Conservation (phyloP, 2,113 vertebrate genomes). For the Gavialis gangeticus region DNA sequence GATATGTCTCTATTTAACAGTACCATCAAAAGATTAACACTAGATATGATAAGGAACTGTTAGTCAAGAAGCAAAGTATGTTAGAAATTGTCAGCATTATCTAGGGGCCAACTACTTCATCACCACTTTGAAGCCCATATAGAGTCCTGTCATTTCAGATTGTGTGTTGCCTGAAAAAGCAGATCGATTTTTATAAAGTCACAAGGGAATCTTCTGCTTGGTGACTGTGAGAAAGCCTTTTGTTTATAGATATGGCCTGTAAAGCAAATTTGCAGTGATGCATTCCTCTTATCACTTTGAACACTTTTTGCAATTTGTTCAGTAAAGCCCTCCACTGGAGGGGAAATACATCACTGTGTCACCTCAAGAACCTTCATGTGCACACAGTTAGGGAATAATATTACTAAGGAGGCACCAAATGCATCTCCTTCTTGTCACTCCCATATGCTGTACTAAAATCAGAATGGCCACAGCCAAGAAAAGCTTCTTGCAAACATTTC, state of each 20-base stretch:
- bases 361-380: not conserved
- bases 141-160: not conserved
- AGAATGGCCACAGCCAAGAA: not conserved
- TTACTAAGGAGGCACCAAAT: not conserved
- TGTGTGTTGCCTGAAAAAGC: not conserved
- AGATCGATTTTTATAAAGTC: conserved; percentile 44
- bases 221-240: not conserved
- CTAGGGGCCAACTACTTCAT: not conserved
- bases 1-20: not conserved
- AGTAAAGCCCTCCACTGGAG: conserved; percentile 8
- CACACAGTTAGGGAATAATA: not conserved
- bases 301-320: not conserved
- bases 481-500: not conserved
- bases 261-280: conserved; percentile 36
- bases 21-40: not conserved
- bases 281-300: conserved; percentile 29
- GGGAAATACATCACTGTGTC: not conserved
- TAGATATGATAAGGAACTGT: not conserved
- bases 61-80: not conserved
- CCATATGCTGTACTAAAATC: not conserved
- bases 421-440: not conserved
- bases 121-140: not conserved
- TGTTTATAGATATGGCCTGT: conserved; percentile 4
- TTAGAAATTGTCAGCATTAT: not conserved
- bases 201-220: not conserved